Percentiles rank a stretch among this genome's conserved stretches.
Conservation (phyloP, 2,888 invertebrate species). For the Sarcophaga caerulescens region DNA sequence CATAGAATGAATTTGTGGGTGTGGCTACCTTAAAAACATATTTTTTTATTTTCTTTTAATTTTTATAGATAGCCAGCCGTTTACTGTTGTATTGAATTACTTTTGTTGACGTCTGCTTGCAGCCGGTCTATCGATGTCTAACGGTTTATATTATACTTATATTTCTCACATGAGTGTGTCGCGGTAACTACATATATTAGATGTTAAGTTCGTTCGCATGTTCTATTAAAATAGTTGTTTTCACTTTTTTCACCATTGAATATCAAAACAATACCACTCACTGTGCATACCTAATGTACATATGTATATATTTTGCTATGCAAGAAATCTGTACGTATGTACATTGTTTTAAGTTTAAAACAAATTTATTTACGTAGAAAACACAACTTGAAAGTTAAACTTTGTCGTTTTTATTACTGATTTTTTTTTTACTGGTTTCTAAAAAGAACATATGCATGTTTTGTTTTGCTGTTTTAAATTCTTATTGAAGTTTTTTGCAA, state of each 20-base stretch:
- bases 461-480: too few relatives aligned
- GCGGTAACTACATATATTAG: constrained; percentile 9
- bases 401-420: too few relatives aligned
- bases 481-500: too few relatives aligned
- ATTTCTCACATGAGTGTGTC: neutral
- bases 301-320: neutral
- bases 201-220: constrained; percentile 37
- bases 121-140: constrained; percentile 34
- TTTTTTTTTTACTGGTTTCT: too few relatives aligned
- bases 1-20: constrained; percentile 52
- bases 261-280: neutral
- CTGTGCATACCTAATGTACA: neutral
- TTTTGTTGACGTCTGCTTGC: constrained; percentile 23
- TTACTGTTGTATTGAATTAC: neutral
- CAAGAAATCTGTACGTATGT: neutral
- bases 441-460: neutral
- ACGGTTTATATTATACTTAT: constrained; percentile 45
- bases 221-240: constrained; percentile 50
- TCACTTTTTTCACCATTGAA: constrained; percentile 40
- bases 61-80: neutral
- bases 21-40: constrained; percentile 46
- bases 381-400: too few relatives aligned
- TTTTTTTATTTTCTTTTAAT: neutral
- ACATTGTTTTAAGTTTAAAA: neutral
- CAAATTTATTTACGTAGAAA: too few relatives aligned